Conservation (phyloP, 2,797 vertebrate genomes). For the Eupleurogrammus muticus region DNA sequence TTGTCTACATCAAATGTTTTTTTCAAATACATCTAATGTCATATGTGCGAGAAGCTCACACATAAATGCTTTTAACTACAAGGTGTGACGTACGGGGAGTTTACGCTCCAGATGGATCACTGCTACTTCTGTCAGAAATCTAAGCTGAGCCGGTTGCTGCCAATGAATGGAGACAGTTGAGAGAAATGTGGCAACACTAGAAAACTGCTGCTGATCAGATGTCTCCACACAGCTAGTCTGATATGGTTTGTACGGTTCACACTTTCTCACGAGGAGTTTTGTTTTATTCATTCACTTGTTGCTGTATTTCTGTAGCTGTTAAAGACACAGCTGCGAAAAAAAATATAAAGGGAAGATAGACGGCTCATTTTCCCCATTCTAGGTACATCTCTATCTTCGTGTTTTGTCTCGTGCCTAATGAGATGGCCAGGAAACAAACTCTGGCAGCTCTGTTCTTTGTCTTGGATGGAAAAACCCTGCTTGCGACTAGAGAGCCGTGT, state of each 20-base stretch:
- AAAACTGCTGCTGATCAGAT: constrained; percentile 29
- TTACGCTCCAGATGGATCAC: constrained; percentile 29
- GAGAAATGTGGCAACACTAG: constrained; percentile 32
- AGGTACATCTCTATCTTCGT: constrained; percentile 47
- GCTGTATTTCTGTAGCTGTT: not conserved
- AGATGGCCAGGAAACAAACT: constrained; percentile 60
- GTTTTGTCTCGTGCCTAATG: constrained; percentile 65
- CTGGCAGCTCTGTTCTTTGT: constrained; percentile 75
- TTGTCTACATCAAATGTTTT: constrained; percentile 12
- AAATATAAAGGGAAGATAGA: not conserved
- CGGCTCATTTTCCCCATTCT: constrained; percentile 36
- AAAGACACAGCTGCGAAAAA: not conserved
- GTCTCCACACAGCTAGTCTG: constrained; percentile 26
- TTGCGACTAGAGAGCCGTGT: constrained; percentile 60
- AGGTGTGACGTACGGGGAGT: constrained; percentile 24
- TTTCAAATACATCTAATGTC: constrained; percentile 38
- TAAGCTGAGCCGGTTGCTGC: constrained; percentile 28
- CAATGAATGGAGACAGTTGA: constrained; percentile 50
- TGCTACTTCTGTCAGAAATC: constrained; percentile 32
- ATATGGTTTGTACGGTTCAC: constrained; percentile 3
- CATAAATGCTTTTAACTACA: constrained; percentile 17
- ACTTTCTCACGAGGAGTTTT: not conserved
- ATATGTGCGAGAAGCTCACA: constrained; percentile 35
- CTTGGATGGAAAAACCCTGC: constrained; percentile 70
- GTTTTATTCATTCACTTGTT: constrained; percentile 18